These are phyloP conservation scores for Scaptomyza reducta DNA, from an alignment of 2,888 invertebrate genomes.

Conservation along the genomic window DNA sequence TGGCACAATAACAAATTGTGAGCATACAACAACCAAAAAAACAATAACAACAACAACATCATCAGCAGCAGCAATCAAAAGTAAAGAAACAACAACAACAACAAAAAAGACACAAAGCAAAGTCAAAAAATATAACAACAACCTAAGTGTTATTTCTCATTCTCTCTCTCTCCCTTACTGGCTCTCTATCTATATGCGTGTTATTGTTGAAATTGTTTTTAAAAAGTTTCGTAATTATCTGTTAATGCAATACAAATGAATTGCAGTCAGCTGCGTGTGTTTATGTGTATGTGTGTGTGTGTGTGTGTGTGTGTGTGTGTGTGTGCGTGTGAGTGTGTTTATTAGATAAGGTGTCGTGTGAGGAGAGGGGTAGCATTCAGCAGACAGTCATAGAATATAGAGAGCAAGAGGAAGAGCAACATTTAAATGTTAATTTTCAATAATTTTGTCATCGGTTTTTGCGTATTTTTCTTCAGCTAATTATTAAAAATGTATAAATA, in stretches of 20 bases:
- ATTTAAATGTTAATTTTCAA: conserved; percentile 43
- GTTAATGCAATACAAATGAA: conserved; percentile 48
- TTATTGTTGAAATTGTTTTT: conserved; percentile 54
- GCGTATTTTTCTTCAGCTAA: background rate
- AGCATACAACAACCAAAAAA: conserved; percentile 10
- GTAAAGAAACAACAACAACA: conserved; percentile 42
- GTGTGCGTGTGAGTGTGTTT: background rate
- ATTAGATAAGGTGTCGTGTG: background rate
- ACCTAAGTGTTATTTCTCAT: conserved; percentile 32
- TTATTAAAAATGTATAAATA: conserved; percentile 34
- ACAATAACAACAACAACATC: conserved; percentile 19
- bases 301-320: conserved; percentile 1
- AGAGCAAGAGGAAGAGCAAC: conserved; percentile 12
- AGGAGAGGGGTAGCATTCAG: background rate
- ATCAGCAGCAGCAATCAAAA: conserved; percentile 29
- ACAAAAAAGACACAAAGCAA: conserved; percentile 31
- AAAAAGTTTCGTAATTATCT: conserved; percentile 60
- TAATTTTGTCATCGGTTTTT: conserved; percentile 25
- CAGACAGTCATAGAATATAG: conserved; percentile 30
- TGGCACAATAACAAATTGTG: conserved; percentile 33
- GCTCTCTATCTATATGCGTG: conserved; percentile 26
- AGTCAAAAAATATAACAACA: conserved; percentile 38
- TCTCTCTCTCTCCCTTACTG: conserved; percentile 1
- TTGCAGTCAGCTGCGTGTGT: conserved; percentile 51
- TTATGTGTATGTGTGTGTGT: conserved; percentile 2